These are phyloP conservation scores for Anagyrus pseudococci DNA, from an alignment of 2,888 invertebrate genomes.

Conservation along the genomic window DNA sequence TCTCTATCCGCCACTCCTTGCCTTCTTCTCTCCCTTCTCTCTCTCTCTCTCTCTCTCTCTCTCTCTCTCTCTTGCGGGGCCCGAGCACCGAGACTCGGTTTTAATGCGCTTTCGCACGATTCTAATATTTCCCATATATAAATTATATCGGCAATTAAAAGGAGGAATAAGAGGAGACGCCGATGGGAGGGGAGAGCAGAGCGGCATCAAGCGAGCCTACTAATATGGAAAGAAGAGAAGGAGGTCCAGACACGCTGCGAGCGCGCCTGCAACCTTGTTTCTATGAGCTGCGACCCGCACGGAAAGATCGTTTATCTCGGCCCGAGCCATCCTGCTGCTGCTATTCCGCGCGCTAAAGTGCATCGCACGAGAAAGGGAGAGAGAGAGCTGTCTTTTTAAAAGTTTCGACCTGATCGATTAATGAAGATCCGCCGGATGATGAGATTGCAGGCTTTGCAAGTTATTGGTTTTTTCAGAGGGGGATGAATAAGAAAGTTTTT, in stretches of 20 bases:
- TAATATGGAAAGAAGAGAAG: neutral
- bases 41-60: too few species aligned
- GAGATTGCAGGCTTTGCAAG: slow-evolving; percentile 6
- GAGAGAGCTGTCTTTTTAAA: too few species aligned
- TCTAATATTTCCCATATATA: slow-evolving; percentile 61
- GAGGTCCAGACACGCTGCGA: neutral
- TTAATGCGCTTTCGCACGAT: slow-evolving; percentile 63
- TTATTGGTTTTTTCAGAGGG: slow-evolving; percentile 13
- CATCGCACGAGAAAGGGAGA: too few species aligned
- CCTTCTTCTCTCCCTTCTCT: too few species aligned
- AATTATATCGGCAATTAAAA: slow-evolving; percentile 62
- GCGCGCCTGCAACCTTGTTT: slow-evolving; percentile 9
- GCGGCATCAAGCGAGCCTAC: too few species aligned
- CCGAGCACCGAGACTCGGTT: slow-evolving; percentile 33
- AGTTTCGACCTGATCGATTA: slow-evolving; percentile 17
- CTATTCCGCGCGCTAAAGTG: too few species aligned
- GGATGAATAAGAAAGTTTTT: neutral
- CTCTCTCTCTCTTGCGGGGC: neutral
- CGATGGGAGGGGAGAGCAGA: too few species aligned
- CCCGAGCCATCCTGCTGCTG: too few species aligned
- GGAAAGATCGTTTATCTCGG: slow-evolving; percentile 24
- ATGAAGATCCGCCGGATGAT: slow-evolving; percentile 4
- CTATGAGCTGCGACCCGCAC: slow-evolving; percentile 7
- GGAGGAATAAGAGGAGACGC: slow-evolving; percentile 48
- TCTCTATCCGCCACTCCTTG: too few species aligned